These are phyloP conservation scores for Rhagologus leucostigma DNA, from an alignment of 2,113 vertebrate genomes.

Conservation along the genomic window DNA sequence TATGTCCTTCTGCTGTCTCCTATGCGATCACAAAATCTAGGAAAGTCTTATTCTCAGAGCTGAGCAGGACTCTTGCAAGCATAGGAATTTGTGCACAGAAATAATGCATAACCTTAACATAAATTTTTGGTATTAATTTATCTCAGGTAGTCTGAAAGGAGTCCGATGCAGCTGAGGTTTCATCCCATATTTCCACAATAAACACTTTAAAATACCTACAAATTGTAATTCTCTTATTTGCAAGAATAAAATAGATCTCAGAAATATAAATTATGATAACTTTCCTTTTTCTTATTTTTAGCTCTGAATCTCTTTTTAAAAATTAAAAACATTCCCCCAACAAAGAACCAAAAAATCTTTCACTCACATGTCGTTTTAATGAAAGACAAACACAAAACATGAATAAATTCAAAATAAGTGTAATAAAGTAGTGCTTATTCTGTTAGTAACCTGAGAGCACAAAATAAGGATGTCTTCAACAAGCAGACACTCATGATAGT, in stretches of 20 bases:
- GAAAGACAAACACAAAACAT: not conserved
- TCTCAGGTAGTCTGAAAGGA: not conserved
- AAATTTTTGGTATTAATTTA: not conserved
- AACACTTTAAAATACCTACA: not conserved
- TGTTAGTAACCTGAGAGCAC: not conserved
- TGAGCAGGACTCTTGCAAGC: not conserved
- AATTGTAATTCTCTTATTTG: not conserved
- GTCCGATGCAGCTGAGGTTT: not conserved
- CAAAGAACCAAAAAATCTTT: not conserved
- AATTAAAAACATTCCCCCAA: not conserved
- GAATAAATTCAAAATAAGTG: not conserved
- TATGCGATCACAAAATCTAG: not conserved
- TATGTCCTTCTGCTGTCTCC: not conserved
- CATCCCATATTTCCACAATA: not conserved
- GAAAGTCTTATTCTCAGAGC: not conserved
- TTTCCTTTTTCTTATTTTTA: not conserved
- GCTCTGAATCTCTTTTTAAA: not conserved
- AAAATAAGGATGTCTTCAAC: not conserved
- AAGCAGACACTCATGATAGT: not conserved
- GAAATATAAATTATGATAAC: not conserved
- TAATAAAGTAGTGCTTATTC: not conserved
- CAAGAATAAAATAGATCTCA: not conserved
- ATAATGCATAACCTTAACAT: not conserved
- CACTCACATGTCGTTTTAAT: not conserved
- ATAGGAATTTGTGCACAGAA: not conserved